Percentiles rank a stretch among this genome's conserved stretches.
These are phyloP conservation scores for Penaeus vannamei DNA, from an alignment of 1,140 invertebrate genomes.

Conservation along the genomic window DNA sequence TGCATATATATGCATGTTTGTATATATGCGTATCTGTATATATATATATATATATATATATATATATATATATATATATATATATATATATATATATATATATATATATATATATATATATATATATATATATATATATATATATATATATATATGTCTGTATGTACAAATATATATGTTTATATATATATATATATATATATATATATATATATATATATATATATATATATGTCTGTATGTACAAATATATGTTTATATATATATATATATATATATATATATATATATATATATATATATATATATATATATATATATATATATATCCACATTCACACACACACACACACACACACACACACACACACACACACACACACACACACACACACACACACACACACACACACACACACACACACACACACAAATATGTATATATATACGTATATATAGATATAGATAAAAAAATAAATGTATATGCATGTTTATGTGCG, in stretches of 20 bases:
- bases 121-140: background rate
- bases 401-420: too few relatives aligned
- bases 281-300: background rate
- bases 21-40: background rate
- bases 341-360: too few relatives aligned
- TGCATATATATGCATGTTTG: background rate
- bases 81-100: background rate
- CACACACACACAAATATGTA: too few relatives aligned
- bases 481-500: too few relatives aligned
- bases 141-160: background rate
- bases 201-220: conserved; percentile 13
- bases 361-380: too few relatives aligned
- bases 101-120: background rate
- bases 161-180: background rate
- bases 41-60: background rate
- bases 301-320: background rate
- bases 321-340: background rate
- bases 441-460: too few relatives aligned
- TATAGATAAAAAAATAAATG: too few relatives aligned
- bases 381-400: too few relatives aligned
- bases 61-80: conserved; percentile 18
- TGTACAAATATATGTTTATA: background rate
- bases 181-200: conserved; percentile 17
- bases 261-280: background rate
- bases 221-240: background rate